Evolutionary conservation across 2,888 invertebrate species (phyloP).

Genomic region (Cryptocheilus praepositus): DNA sequence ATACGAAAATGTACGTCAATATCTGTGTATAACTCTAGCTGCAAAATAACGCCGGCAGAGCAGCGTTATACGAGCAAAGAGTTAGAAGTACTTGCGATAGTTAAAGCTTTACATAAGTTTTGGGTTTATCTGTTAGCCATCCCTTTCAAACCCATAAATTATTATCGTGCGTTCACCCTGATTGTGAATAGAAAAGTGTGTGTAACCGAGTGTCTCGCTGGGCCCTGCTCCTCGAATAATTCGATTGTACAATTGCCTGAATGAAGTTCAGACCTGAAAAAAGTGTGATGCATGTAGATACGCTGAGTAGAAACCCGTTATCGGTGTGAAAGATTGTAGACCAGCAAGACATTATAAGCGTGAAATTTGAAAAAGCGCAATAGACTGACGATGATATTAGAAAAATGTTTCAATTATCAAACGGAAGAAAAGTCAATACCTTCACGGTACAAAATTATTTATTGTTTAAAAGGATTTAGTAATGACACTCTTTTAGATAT

Average conservation of each 20-base stretch:
- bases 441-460: not conserved
- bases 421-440: not conserved
- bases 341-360: too few relatives aligned
- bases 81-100: slow-evolving; percentile 19
- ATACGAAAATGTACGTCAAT: too few relatives aligned
- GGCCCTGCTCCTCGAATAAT: not conserved
- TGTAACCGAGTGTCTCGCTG: slow-evolving; percentile 12
- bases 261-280: too few relatives aligned
- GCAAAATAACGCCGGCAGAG: slow-evolving; percentile 25
- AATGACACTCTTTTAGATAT: too few relatives aligned
- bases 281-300: too few relatives aligned
- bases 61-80: not conserved
- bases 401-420: not conserved
- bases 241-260: not conserved
- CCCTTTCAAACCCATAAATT: too few relatives aligned
- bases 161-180: slow-evolving; percentile 4
- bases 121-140: not conserved
- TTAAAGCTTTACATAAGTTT: slow-evolving; percentile 22
- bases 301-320: too few relatives aligned
- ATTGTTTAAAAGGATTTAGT: not conserved
- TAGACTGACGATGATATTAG: not conserved
- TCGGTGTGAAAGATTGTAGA: too few relatives aligned
- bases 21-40: slow-evolving; percentile 23
- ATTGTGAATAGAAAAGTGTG: slow-evolving; percentile 27
- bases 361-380: too few relatives aligned